Percentiles rank a stretch among this genome's conserved stretches.
Evolutionary conservation across 2,888 invertebrate genomes (phyloP).

Genomic region (Netelia melanura): DNA sequence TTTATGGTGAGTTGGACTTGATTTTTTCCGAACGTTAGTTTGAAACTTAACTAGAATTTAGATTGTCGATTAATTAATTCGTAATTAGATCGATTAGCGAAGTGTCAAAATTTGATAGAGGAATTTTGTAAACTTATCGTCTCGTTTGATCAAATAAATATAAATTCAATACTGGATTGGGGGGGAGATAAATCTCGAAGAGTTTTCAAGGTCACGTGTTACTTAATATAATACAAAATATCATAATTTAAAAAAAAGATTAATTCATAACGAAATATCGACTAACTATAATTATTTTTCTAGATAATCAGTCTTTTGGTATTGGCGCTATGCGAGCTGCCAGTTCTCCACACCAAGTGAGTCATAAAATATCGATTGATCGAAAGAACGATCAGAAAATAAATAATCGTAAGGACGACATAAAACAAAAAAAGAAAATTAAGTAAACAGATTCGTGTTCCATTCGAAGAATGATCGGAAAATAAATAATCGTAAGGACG

Average conservation of each 20-base stretch:
- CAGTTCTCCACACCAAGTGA: conserved; percentile 75
- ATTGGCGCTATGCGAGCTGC: conserved; percentile 75
- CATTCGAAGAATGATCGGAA: background rate
- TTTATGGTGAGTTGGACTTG: conserved; percentile 40
- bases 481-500: too few relatives aligned
- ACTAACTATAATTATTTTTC: too few relatives aligned
- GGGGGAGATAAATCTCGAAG: too few relatives aligned
- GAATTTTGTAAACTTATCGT: too few relatives aligned
- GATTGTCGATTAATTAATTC: background rate
- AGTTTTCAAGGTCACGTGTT: too few relatives aligned
- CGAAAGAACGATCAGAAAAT: background rate
- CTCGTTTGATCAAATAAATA: too few relatives aligned
- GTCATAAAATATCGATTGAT: background rate
- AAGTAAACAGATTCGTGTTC: background rate
- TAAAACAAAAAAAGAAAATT: background rate
- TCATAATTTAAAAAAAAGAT: too few relatives aligned
- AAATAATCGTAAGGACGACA: background rate
- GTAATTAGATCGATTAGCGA: background rate
- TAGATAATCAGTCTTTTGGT: conserved; percentile 50
- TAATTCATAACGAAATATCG: too few relatives aligned
- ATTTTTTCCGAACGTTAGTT: background rate
- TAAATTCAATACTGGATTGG: too few relatives aligned
- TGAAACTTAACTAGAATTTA: background rate
- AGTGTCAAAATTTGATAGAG: too few relatives aligned
- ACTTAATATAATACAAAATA: too few relatives aligned